Percentiles rank a stretch among this genome's conserved stretches.
These are phyloP conservation scores for Apteryx mantelli DNA, from an alignment of 2,113 vertebrate species.

Conservation along the genomic window DNA sequence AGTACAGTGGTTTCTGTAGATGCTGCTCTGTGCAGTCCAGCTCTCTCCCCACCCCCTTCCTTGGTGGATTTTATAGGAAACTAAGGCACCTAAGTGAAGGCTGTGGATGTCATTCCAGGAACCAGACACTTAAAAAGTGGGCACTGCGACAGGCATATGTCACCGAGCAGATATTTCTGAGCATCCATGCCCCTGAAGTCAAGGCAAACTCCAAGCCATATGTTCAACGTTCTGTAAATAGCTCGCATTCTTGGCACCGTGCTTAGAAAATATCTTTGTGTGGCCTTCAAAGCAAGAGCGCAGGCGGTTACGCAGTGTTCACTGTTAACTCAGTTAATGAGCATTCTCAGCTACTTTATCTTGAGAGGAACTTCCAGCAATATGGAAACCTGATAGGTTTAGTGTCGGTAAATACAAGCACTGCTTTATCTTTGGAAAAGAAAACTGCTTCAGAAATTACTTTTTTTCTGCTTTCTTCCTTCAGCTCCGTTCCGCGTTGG, in stretches of 20 bases:
- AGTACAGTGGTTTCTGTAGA: not conserved
- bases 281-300: not conserved
- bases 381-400: not conserved
- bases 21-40: not conserved
- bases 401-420: not conserved
- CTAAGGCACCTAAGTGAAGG: not conserved
- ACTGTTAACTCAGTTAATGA: not conserved
- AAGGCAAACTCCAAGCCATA: not conserved
- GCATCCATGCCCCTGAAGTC: accelerated
- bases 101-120: not conserved
- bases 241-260: not conserved
- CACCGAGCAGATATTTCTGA: not conserved
- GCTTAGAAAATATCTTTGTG: not conserved
- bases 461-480: not conserved
- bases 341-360: not conserved
- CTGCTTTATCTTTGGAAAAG: not conserved
- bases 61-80: not conserved
- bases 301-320: not conserved
- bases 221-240: not conserved
- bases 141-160: not conserved
- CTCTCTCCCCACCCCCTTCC: accelerated
- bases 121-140: not conserved
- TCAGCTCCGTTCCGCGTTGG: slow-evolving; percentile 91
- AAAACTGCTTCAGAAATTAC: not conserved
- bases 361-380: not conserved